phyloP scores from a whole-genome alignment of 2,888 invertebrate genomes.

The Ethmia dodecea region DNA sequence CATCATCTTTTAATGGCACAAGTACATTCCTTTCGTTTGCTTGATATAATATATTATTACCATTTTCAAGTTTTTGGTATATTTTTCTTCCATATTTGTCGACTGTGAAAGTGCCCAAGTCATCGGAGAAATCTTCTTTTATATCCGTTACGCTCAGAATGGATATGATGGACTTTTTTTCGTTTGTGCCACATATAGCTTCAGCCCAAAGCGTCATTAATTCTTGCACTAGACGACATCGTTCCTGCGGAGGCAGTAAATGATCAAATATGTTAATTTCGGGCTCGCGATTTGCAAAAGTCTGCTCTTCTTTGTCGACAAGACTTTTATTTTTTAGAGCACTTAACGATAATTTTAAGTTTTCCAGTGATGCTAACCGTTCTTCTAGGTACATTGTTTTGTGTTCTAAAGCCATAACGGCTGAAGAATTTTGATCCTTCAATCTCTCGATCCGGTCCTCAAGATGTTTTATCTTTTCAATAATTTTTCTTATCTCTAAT shows the following conservation, averaged over 20 bases:
- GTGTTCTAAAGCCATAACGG: slow-evolving; percentile 28
- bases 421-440: slow-evolving; percentile 21
- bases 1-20: slow-evolving; percentile 54
- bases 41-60: slow-evolving; percentile 41
- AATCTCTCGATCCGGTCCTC: slow-evolving; percentile 25
- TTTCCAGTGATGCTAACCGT: slow-evolving; percentile 27
- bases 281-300: not conserved
- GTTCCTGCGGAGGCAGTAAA: slow-evolving; percentile 26
- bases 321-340: slow-evolving; percentile 17
- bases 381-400: slow-evolving; percentile 35
- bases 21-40: slow-evolving; percentile 53
- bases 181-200: slow-evolving; percentile 16
- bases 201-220: slow-evolving; percentile 28
- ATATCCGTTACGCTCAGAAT: slow-evolving; percentile 55
- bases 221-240: slow-evolving; percentile 29
- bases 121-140: slow-evolving; percentile 60
- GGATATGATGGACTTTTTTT: slow-evolving; percentile 53
- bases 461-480: slow-evolving; percentile 28
- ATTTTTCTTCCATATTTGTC: slow-evolving; percentile 62
- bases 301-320: not conserved
- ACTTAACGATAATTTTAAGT: slow-evolving; percentile 25
- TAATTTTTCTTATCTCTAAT: slow-evolving; percentile 23
- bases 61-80: slow-evolving; percentile 47
- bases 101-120: slow-evolving; percentile 54
- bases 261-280: slow-evolving; percentile 31